A percentile compares a stretch with the other conserved stretches of the same genome.
Conservation (phyloP, 2,797 vertebrate genomes). For the Esox lucius region DNA sequence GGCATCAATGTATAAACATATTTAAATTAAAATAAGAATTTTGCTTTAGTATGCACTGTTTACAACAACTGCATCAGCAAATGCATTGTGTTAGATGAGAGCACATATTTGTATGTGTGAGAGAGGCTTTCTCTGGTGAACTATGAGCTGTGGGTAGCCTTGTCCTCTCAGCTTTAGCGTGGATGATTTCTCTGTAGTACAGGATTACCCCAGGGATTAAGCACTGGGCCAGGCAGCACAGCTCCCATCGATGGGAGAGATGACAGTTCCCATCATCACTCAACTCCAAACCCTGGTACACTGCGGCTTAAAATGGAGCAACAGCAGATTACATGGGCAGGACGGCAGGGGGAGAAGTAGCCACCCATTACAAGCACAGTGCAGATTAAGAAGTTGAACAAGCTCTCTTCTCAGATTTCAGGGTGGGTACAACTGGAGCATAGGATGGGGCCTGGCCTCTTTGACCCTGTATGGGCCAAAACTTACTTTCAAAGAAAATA, state of each 20-base stretch:
- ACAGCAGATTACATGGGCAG: slow-evolving; percentile 67
- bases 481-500: not conserved
- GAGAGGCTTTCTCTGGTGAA: not conserved
- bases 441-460: slow-evolving; percentile 55
- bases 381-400: slow-evolving; percentile 61
- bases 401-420: slow-evolving; percentile 52
- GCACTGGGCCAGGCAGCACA: slow-evolving; percentile 34
- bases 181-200: slow-evolving; percentile 57
- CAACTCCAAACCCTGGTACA: slow-evolving; percentile 45
- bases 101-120: slow-evolving; percentile 6
- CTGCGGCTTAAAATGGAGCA: slow-evolving; percentile 56
- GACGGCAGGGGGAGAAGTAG: slow-evolving; percentile 63
- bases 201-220: slow-evolving; percentile 71
- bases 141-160: slow-evolving; percentile 21
- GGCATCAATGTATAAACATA: too few relatives aligned
- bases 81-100: slow-evolving; percentile 7
- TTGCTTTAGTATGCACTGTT: not conserved
- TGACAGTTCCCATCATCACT: slow-evolving; percentile 66
- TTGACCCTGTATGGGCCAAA: slow-evolving; percentile 49
- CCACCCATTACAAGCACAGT: slow-evolving; percentile 57
- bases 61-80: not conserved
- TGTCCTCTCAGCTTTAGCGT: slow-evolving; percentile 44
- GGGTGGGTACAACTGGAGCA: slow-evolving; percentile 40
- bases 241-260: slow-evolving; percentile 64
- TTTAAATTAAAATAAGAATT: too few relatives aligned